Conservation (phyloP, 2,888 invertebrate genomes). For the Acleris sparsana region DNA sequence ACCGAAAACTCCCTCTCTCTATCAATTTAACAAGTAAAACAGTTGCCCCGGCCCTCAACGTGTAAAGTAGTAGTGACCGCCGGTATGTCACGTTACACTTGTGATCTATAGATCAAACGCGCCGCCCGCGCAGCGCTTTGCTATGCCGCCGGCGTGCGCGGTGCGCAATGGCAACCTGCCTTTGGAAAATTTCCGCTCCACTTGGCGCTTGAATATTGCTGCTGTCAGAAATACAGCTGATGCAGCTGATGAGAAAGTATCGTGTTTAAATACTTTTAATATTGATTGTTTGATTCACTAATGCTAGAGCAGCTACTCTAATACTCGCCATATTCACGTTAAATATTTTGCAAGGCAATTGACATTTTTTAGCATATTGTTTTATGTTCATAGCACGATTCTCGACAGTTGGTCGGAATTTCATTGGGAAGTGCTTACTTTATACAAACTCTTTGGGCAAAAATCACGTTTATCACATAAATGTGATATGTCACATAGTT, state of each 20-base stretch:
- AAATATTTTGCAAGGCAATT: no score
- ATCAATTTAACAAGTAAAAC: slow-evolving; percentile 42
- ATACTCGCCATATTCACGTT: no score
- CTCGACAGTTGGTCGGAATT: no score
- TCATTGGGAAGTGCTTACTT: no score
- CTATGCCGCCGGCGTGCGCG: slow-evolving; percentile 61
- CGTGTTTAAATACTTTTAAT: background rate
- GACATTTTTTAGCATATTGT: no score
- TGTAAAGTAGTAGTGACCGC: slow-evolving; percentile 48
- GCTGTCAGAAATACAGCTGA: slow-evolving; percentile 9
- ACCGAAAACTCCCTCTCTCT: no score
- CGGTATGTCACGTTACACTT: slow-evolving; percentile 74
- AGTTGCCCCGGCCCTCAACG: slow-evolving; percentile 38
- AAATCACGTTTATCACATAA: no score
- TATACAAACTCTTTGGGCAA: no score
- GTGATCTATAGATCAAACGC: slow-evolving; percentile 67
- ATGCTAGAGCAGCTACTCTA: no score
- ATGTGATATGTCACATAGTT: no score
- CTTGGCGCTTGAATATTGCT: slow-evolving; percentile 47
- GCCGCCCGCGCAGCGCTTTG: slow-evolving; percentile 49
- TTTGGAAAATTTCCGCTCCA: slow-evolving; percentile 67
- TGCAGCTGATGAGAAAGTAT: background rate
- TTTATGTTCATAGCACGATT: no score
- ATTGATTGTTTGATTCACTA: background rate
- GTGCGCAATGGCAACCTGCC: slow-evolving; percentile 54